Evolutionary conservation across 2,797 vertebrate species (phyloP), one percentile per base, ranked within the genome.

Genomic region (Tenualosa thibaudeaui): DNA sequence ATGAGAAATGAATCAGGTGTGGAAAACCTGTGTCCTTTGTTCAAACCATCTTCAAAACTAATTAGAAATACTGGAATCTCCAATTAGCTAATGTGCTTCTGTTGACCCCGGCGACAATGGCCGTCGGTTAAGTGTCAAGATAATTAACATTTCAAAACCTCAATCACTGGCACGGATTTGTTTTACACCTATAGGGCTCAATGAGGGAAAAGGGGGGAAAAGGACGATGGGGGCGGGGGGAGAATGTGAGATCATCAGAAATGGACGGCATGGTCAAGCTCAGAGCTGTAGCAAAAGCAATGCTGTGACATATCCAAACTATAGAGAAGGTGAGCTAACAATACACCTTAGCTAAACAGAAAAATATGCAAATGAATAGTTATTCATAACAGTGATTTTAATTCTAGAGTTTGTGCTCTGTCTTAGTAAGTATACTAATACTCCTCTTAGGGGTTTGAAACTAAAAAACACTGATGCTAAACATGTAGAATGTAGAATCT

Each of bases 111-210:
- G 90, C 93, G 89, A 95, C 93, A 95, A 96, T 91, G 92, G 92
- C 90, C 91, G 90, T 90, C 88, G 87, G 90, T 93, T 94, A 93
- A 95, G 90, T 92, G 87, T 94, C 93, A 94, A 93, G 93, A 92
- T 95, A 92, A 95, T 95, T 96, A 95, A 96, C 93, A 96, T 96
- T 95, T 96, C 91, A 95, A 96, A 95, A 95, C 94, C 92, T 90
- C 92, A 90, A 90, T 93, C 88, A 93, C 94, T 93, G 93, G 94
- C 93, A 93, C 92, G 90, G 92, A 90, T 89, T 91, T 92, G 87
- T 92, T 91, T 95, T 90, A 89, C 85, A 89, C 78, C n/a, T 46
- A 83, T 84, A 85, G 78, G 68, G 51, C 84, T 83, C 81, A 40
- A 85, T 65, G 83, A 75, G 26, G 85, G 56, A n/a, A 46, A 49